Evolutionary conservation across 2,113 vertebrate species (phyloP).

Genomic region (Irena cyanogastra): DNA sequence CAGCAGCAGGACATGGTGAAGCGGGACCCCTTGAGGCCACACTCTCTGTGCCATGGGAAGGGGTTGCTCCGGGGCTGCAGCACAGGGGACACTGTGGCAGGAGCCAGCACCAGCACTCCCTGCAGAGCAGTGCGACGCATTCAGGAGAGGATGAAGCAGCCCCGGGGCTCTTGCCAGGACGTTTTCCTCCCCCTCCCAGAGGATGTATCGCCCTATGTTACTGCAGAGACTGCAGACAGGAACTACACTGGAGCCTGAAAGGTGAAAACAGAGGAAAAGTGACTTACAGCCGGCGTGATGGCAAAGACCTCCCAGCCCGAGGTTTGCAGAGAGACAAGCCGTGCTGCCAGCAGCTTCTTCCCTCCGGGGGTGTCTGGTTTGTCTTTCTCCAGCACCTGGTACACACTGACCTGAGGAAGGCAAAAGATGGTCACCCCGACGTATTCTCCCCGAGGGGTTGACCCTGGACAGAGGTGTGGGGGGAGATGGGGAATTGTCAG

Average conservation of each 20-base stretch:
- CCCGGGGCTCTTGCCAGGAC: accelerated
- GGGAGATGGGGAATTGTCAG: not conserved
- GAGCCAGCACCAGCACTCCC: accelerated
- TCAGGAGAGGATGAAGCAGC: not conserved
- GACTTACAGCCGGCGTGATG: constrained; percentile 85
- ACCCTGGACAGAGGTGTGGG: accelerated
- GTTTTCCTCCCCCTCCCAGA: not conserved
- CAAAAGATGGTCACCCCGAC: not conserved
- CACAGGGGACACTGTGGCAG: accelerated
- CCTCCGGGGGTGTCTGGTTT: constrained; percentile 54
- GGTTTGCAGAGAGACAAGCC: constrained; percentile 78
- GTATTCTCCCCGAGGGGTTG: accelerated
- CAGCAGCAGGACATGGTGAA: accelerated
- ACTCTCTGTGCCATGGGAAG: accelerated
- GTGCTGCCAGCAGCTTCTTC: constrained; percentile 79
- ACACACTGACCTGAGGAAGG: constrained; percentile 79
- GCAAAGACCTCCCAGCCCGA: constrained; percentile 88
- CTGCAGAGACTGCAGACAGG: not conserved
- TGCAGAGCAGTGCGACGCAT: not conserved
- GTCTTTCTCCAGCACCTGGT: constrained; percentile 75
- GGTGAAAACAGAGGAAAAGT: not conserved
- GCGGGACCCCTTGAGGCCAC: accelerated
- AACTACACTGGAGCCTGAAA: not conserved
- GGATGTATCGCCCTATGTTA: not conserved
- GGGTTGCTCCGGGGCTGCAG: accelerated